phyloP scores from a whole-genome alignment of 2,113 vertebrate species.

The Oryzias javanicus region DNA sequence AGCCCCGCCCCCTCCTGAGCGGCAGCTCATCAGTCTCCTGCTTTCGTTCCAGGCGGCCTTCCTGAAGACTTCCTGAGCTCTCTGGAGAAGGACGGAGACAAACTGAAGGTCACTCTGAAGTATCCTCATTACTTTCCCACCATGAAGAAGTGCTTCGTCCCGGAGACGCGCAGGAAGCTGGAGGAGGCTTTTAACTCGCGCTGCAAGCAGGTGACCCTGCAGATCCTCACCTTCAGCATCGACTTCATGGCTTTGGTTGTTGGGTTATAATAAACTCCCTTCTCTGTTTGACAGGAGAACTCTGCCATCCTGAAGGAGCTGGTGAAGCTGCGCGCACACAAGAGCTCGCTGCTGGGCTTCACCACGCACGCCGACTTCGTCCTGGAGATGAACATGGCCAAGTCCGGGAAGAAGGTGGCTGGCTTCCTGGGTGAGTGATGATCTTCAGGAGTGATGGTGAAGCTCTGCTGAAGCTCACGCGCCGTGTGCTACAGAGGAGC shows the following conservation, averaged over 20 bases:
- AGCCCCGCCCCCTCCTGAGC: background rate
- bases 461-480: background rate
- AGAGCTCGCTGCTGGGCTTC: conserved; percentile 87
- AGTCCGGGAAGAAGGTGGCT: conserved; percentile 82
- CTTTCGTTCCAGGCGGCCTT: conserved; percentile 82
- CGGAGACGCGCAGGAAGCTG: conserved; percentile 86
- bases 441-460: background rate
- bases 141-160: conserved; percentile 93
- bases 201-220: conserved; percentile 85
- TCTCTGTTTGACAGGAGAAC: conserved; percentile 82
- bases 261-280: background rate
- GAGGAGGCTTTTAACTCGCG: conserved; percentile 95
- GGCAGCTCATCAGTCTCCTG: background rate
- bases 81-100: conserved; percentile 85
- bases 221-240: too few species aligned
- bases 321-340: conserved; percentile 86
- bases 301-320: conserved; percentile 89
- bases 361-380: conserved; percentile 90
- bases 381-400: conserved; percentile 99
- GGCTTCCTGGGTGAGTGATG: conserved; percentile 84
- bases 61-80: conserved; percentile 93
- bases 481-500: conserved; percentile 82
- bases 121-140: conserved; percentile 97
- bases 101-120: conserved; percentile 91
- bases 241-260: too few species aligned